Percentiles rank a stretch among this genome's conserved stretches.
These are phyloP conservation scores for Oreochromis mossambicus DNA, from an alignment of 2,797 vertebrate genomes.

Conservation along the genomic window DNA sequence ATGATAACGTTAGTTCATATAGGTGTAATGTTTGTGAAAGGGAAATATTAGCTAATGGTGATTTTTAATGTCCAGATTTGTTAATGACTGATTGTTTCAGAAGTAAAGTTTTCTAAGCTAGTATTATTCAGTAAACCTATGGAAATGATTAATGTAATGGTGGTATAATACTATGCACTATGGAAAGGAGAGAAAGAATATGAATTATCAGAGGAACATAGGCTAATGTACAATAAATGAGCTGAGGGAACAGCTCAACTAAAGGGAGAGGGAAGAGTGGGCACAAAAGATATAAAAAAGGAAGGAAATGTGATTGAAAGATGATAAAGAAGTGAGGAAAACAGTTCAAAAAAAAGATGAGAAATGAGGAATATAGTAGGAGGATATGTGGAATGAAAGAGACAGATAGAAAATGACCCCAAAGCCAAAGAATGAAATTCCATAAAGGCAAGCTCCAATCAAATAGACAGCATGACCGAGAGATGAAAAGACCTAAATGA, in stretches of 20 bases:
- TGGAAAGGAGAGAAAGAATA: background rate
- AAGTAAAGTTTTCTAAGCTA: background rate
- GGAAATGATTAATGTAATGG: background rate
- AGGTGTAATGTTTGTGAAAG: background rate
- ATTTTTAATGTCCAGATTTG: background rate
- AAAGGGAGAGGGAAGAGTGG: background rate
- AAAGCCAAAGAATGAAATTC: constrained; percentile 11
- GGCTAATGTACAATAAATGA: background rate
- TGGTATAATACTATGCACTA: background rate
- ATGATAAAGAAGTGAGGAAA: background rate
- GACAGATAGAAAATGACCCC: constrained; percentile 9
- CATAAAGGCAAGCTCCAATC: background rate
- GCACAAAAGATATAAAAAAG: background rate
- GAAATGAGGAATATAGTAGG: background rate
- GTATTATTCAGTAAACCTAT: background rate
- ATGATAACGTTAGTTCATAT: background rate
- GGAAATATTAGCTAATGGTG: background rate
- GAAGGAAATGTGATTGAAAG: background rate
- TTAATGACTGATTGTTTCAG: background rate
- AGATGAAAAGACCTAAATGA: constrained; percentile 27
- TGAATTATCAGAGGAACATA: background rate
- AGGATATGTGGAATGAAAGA: constrained; percentile 3
- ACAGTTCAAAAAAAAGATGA: background rate
- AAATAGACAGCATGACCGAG: constrained; percentile 16
- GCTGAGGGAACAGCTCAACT: background rate